Evolutionary conservation across 2,797 vertebrate species (phyloP), one percentile per base, ranked within the genome.

Genomic region (Fistularia tabacaria): DNA sequence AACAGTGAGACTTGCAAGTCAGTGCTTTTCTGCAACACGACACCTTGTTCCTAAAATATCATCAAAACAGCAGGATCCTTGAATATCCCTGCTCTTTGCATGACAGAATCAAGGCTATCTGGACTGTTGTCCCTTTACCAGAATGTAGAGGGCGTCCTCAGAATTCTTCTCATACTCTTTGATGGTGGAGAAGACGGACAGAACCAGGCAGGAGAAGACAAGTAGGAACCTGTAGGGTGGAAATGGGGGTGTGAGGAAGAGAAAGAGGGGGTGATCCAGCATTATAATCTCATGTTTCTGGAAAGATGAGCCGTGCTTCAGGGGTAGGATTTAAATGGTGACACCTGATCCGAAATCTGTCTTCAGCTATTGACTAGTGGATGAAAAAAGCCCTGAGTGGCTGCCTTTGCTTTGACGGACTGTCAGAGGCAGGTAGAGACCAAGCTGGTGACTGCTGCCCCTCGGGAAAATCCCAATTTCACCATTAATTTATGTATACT

Each of bases 141-240:
- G 80, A 51, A 97, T 98, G 74, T 98, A 98, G 38, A 99, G 93
- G 0, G 95, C 96, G 0, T 96, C 95, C 80, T 98, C 96, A 0
- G 97, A 98, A 62, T 94, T 96, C 89, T 97, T 95, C 89, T 99
- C 95, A 7, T 99, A 99, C 50, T 98, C 96, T 62, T 87, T 94
- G 69, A 99, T 98, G 70, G 97, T 99, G 15, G 97, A 99, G 83
- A 99, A 99, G 39, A 99, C 97, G 0, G 97, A 99, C 45, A 99
- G 90, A 62, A 99, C 95, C 49, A 99, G 90, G 73, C 97, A 99
- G 81, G 96, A 98, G 85, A 98, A 95, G 59, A 99, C 97, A 73
- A 99, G 88, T 61, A 98, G 86, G 82, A 99, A 98, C 77, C 96
- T 99, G 83, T 9, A 14, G 66, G 25, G 69, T 36, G 79, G 36